These are phyloP conservation scores for Paralichthys olivaceus DNA, from an alignment of 2,113 vertebrate genomes.

Conservation along the genomic window DNA sequence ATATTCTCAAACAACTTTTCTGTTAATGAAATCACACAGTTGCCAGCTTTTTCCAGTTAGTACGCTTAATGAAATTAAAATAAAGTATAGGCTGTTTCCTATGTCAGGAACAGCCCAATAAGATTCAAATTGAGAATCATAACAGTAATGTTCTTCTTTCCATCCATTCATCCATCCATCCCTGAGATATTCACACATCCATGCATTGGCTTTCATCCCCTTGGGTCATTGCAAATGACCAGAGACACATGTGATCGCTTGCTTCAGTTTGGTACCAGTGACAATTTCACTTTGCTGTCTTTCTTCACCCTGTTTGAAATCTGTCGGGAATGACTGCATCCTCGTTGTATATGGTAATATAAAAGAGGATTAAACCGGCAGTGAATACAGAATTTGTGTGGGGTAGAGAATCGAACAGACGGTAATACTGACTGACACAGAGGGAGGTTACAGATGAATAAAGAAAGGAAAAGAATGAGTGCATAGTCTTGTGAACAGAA, in stretches of 20 bases:
- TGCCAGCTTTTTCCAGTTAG: not conserved
- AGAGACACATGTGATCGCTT: not conserved
- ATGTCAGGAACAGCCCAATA: not conserved
- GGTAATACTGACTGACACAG: slow-evolving; percentile 68
- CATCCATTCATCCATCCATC: not conserved
- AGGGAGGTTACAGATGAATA: slow-evolving; percentile 50
- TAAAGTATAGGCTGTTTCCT: not conserved
- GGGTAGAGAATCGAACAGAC: slow-evolving; percentile 28
- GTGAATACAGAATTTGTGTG: slow-evolving; percentile 21
- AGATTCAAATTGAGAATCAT: not conserved
- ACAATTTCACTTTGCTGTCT: slow-evolving; percentile 12
- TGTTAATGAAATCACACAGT: slow-evolving; percentile 8
- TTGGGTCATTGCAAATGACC: not conserved
- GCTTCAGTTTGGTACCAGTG: not conserved
- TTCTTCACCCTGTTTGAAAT: slow-evolving; percentile 5
- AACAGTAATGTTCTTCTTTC: not conserved
- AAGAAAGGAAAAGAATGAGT: slow-evolving; percentile 56
- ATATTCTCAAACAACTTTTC: not conserved
- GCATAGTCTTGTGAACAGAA: slow-evolving; percentile 54
- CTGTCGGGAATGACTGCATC: slow-evolving; percentile 16
- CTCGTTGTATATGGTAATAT: slow-evolving; percentile 11
- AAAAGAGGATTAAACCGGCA: slow-evolving; percentile 50
- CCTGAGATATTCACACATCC: not conserved
- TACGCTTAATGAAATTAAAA: not conserved
- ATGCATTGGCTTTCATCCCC: not conserved